Conservation (phyloP, 2,888 invertebrate genomes). For the Boloria selene region DNA sequence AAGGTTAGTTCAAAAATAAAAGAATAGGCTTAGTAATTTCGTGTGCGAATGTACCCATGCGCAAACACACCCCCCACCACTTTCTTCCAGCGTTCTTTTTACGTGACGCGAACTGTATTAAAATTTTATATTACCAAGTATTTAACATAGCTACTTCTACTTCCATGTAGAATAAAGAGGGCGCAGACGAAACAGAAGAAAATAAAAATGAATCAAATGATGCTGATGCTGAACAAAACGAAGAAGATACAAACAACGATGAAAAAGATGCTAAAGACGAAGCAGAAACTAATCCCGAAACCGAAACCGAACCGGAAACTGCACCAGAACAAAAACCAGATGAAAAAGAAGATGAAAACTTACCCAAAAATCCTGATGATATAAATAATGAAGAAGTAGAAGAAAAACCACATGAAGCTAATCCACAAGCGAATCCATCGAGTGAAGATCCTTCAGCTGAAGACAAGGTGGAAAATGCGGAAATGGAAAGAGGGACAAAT, state of each 20-base stretch:
- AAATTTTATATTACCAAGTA: background rate
- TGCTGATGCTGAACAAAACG: slow-evolving; percentile 43
- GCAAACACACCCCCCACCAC: no score
- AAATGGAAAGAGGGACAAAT: slow-evolving; percentile 70
- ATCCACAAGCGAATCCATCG: slow-evolving; percentile 78
- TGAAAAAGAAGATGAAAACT: slow-evolving; percentile 56
- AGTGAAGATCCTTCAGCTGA: slow-evolving; percentile 74
- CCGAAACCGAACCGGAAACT: slow-evolving; percentile 48
- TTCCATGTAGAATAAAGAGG: slow-evolving; percentile 23
- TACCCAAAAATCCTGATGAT: slow-evolving; percentile 70
- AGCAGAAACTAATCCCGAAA: slow-evolving; percentile 31
- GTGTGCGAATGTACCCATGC: no score
- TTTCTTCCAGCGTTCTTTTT: no score
- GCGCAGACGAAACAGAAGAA: slow-evolving; percentile 39
- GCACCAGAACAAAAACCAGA: slow-evolving; percentile 44
- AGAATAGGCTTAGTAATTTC: no score
- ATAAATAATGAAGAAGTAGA: slow-evolving; percentile 70
- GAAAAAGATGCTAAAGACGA: slow-evolving; percentile 62
- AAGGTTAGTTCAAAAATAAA: no score
- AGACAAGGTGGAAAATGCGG: slow-evolving; percentile 76
- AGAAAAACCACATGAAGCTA: slow-evolving; percentile 71
- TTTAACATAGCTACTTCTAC: background rate
- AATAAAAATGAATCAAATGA: slow-evolving; percentile 46
- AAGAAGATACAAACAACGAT: slow-evolving; percentile 71
- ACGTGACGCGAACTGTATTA: no score